phyloP scores from a whole-genome alignment of 30 jellyfish, hydroid and myxozoan genomes.

The Morbakka virulenta region DNA sequence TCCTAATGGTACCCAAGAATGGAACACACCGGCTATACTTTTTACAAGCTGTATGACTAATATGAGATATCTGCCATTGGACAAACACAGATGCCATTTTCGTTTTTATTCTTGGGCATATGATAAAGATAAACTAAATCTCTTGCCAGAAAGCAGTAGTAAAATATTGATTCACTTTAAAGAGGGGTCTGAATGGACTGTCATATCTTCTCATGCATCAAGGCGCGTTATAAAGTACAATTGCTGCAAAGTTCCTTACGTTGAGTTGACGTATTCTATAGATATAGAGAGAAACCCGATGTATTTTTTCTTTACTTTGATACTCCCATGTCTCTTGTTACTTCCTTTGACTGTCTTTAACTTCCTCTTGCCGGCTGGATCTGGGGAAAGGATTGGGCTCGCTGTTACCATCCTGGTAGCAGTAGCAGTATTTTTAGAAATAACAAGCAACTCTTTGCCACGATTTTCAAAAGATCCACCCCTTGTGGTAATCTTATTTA shows the following conservation, averaged over 20 bases:
- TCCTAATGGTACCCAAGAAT: slow-evolving; percentile 49
- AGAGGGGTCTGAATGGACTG: slow-evolving; percentile 82
- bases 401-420: slow-evolving; percentile 83
- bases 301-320: slow-evolving; percentile 65
- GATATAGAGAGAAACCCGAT: slow-evolving; percentile 70
- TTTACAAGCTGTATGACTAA: slow-evolving; percentile 77
- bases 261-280: slow-evolving; percentile 59
- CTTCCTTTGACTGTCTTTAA: slow-evolving; percentile 56
- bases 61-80: slow-evolving; percentile 84
- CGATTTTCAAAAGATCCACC: slow-evolving; percentile 79
- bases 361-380: slow-evolving; percentile 90
- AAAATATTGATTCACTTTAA: slow-evolving; percentile 52
- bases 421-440: slow-evolving; percentile 84
- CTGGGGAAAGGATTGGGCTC: slow-evolving; percentile 87
- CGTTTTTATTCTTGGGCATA: slow-evolving; percentile 91
- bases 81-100: slow-evolving; percentile 65
- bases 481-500: slow-evolving; percentile 67
- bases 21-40: slow-evolving; percentile 81
- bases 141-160: slow-evolving; percentile 36
- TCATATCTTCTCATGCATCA: not conserved
- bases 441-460: slow-evolving; percentile 79
- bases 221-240: slow-evolving; percentile 51
- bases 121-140: slow-evolving; percentile 49
- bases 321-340: slow-evolving; percentile 81
- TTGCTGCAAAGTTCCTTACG: slow-evolving; percentile 74